Evolutionary conservation across 2,888 invertebrate species (phyloP), one percentile per base, ranked within the genome.

Genomic region (Platerodrilus igneus): DNA sequence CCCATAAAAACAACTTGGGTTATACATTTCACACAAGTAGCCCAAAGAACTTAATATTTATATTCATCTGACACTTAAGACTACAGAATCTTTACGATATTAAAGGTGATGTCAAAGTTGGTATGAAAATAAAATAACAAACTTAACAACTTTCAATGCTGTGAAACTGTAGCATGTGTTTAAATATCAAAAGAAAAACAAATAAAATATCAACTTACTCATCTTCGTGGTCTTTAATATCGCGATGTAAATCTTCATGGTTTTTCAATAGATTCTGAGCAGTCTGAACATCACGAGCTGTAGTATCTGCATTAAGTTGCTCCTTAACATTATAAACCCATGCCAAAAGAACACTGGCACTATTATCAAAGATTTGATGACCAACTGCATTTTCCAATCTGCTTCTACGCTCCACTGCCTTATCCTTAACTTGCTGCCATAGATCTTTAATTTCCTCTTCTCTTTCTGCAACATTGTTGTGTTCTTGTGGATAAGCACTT

Each of bases 351-450:
- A 83, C 86, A 51, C 86, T 83, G 7, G 86, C 83, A 62, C 89
- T 88, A 59, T 81, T 84, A 59, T 84, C 85, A 67, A 94, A 93
- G 59, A 95, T 89, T 67, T 96, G 94, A 61, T 90, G 86, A 0
- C 96, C 96, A 2, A 96, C 94, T 2, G 94, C 92, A 60, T 90
- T 91, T 68, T 95, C 93, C 18, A 99, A 75, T 28, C 91, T 74
- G 1, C 82, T 79, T 50, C 93, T 77, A 1, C 94, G 73, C 55
- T 91, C 86, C 6, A 79, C 77, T 0, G 95, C 94, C 62, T 91
- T 90, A 17, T 80, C 81, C 67, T 85, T 78, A 29, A 96, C 86
- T 56, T 87, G 81, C 52, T 83, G 81, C 95, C 97, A 96, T 64
- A 93, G 75, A 45, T 81, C 79, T 55, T 84, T 81, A 35, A 97